Conservation (phyloP, 2,888 invertebrate species). For the Diaphora mendica region DNA sequence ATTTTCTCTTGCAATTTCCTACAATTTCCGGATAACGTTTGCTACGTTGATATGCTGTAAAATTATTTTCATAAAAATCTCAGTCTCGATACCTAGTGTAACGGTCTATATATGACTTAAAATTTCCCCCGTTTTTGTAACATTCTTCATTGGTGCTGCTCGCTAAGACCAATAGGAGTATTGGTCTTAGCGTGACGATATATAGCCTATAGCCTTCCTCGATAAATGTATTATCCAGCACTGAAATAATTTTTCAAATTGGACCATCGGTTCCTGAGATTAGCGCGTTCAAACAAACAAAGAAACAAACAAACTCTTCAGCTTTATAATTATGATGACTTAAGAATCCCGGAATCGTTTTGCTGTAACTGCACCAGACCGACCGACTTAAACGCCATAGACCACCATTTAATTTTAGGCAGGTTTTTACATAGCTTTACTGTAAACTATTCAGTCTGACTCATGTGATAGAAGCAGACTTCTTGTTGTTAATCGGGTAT, state of each 20-base stretch:
- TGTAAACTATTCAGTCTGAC: background rate
- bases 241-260: too few relatives aligned
- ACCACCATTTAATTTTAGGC: background rate
- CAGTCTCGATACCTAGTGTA: conserved; percentile 35
- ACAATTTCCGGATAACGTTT: conserved; percentile 84
- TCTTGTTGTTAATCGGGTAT: background rate
- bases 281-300: too few relatives aligned
- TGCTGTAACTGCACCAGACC: background rate
- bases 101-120: too few relatives aligned
- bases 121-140: too few relatives aligned
- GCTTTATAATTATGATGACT: too few relatives aligned
- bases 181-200: too few relatives aligned
- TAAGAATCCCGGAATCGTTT: background rate
- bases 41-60: conserved; percentile 76
- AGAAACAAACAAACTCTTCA: too few relatives aligned
- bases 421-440: conserved; percentile 1
- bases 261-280: too few relatives aligned
- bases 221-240: too few relatives aligned
- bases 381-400: background rate
- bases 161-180: too few relatives aligned
- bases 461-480: background rate
- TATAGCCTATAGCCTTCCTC: too few relatives aligned
- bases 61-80: conserved; percentile 72
- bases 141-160: too few relatives aligned
- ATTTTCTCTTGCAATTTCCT: conserved; percentile 87